A percentile compares a stretch with the other conserved stretches of the same genome.
Evolutionary conservation across 2,113 vertebrate species (phyloP).

Genomic region (Hydrolagus affinis): DNA sequence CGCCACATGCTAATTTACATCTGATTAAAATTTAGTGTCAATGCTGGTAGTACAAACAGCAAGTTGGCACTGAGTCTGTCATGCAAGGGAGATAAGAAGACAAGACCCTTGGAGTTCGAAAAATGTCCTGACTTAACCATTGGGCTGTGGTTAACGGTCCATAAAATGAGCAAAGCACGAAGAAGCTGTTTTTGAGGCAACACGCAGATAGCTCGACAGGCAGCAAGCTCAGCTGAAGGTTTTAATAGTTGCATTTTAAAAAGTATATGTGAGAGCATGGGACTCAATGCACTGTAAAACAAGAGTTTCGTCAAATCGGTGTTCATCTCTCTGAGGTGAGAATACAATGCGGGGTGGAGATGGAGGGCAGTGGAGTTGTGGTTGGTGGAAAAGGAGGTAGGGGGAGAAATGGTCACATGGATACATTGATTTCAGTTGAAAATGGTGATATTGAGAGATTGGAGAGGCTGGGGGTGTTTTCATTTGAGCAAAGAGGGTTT

Average conservation of each 20-base stretch:
- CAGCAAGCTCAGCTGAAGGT: neutral
- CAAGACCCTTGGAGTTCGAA: neutral
- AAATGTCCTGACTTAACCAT: neutral
- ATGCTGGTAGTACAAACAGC: slow-evolving; percentile 12
- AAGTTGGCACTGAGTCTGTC: slow-evolving; percentile 4
- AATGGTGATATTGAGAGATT: neutral
- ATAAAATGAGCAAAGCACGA: neutral
- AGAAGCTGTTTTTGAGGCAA: neutral
- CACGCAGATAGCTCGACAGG: neutral
- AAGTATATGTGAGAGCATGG: neutral
- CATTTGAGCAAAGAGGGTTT: neutral
- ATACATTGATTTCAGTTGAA: too few relatives aligned
- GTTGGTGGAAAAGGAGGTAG: too few relatives aligned
- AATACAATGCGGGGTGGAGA: neutral
- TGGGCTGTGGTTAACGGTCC: neutral
- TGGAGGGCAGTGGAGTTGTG: too few relatives aligned
- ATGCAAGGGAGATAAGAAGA: neutral
- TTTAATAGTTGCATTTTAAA: neutral
- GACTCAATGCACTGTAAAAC: neutral
- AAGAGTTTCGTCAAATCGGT: neutral
- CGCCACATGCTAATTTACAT: neutral
- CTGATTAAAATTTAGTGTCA: slow-evolving; percentile 13
- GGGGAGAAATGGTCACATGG: too few relatives aligned
- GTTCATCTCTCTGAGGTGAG: neutral
- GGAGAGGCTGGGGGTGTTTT: neutral